Evolutionary conservation across 2,797 vertebrate genomes (phyloP).

Genomic region (Delichon dasypus): DNA sequence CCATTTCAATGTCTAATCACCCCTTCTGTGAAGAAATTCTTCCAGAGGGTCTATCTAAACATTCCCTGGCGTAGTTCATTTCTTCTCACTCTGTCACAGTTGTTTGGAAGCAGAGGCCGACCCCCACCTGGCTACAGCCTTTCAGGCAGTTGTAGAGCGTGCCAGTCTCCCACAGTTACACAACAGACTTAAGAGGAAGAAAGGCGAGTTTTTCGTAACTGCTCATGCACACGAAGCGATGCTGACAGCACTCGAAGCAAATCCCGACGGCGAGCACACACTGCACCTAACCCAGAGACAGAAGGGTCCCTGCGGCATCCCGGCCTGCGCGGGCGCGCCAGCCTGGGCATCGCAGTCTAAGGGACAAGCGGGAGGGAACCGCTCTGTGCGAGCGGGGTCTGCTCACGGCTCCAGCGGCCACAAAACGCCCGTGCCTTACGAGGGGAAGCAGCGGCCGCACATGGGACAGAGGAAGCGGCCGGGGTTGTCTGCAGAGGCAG

Average conservation of each 20-base stretch:
- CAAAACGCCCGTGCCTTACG: accelerated
- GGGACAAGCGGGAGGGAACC: accelerated
- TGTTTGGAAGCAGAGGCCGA: neutral
- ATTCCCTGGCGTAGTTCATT: neutral
- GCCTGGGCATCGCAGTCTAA: accelerated
- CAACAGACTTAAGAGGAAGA: neutral
- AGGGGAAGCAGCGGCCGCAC: neutral
- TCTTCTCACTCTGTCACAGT: too few relatives aligned
- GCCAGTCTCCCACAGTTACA: accelerated
- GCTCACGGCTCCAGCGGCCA: neutral
- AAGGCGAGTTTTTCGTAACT: accelerated
- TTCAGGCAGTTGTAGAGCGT: neutral
- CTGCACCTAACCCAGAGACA: accelerated
- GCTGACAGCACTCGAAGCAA: neutral
- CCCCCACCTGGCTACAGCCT: neutral
- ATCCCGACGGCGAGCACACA: accelerated
- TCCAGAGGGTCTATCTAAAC: neutral
- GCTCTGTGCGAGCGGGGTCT: accelerated
- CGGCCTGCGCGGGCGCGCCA: accelerated
- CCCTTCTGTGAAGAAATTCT: neutral
- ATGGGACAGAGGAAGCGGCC: neutral
- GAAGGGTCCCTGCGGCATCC: accelerated
- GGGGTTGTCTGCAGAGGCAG: neutral
- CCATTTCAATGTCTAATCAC: neutral
- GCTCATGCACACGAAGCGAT: accelerated